Percentiles rank a stretch among this genome's conserved stretches.
phyloP scores from a whole-genome alignment of 2,888 invertebrate genomes.

The Dione vanillae region DNA sequence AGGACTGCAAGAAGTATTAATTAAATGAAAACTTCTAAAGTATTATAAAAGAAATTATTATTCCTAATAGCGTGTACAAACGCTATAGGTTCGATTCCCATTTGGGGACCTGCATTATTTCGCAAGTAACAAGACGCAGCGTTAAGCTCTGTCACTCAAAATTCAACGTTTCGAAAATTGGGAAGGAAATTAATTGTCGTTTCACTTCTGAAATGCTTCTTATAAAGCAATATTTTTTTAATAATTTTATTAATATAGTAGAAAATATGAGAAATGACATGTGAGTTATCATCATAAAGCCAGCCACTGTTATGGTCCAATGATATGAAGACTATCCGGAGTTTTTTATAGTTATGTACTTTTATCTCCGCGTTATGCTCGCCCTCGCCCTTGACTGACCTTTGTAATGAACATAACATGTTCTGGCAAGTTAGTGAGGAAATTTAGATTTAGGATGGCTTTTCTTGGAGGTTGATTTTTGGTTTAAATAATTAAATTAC shows the following conservation, averaged over 20 bases:
- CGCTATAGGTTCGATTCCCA: too few relatives aligned
- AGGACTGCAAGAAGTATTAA: too few relatives aligned
- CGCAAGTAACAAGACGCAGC: too few relatives aligned
- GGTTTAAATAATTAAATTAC: constrained; percentile 7
- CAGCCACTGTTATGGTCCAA: constrained; percentile 40
- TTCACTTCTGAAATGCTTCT: too few relatives aligned
- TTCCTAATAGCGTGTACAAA: too few relatives aligned
- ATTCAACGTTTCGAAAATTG: too few relatives aligned
- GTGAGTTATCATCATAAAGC: constrained; percentile 44
- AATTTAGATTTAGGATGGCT: constrained; percentile 45
- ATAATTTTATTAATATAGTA: constrained; percentile 26
- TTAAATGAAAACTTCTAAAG: too few relatives aligned
- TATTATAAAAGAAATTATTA: too few relatives aligned
- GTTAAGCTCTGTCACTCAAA: too few relatives aligned
- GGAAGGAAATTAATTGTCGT: too few relatives aligned
- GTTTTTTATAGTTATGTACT: constrained; percentile 45
- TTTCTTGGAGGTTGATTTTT: constrained; percentile 24
- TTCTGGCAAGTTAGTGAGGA: constrained; percentile 49
- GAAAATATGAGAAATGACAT: constrained; percentile 28
- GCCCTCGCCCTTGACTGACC: constrained; percentile 52
- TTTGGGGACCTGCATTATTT: too few relatives aligned
- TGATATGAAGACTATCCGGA: constrained; percentile 44
- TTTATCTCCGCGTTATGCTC: constrained; percentile 45
- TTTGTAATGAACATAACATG: constrained; percentile 48
- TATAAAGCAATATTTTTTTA: too few relatives aligned